These are phyloP conservation scores for Lepas anatifera DNA, from an alignment of 2,888 invertebrate species.

Conservation along the genomic window DNA sequence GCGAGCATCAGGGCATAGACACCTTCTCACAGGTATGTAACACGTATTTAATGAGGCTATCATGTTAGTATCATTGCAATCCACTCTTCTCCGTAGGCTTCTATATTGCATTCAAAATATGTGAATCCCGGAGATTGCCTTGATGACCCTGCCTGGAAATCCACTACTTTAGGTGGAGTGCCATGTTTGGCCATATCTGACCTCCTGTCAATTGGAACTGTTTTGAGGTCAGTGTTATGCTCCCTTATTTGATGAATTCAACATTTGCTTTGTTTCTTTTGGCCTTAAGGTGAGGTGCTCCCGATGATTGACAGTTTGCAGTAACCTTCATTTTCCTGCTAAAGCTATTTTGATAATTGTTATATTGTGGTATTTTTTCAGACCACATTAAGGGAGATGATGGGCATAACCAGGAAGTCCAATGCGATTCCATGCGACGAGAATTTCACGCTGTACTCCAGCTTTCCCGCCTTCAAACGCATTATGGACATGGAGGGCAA, in stretches of 20 bases:
- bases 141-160: too few species aligned
- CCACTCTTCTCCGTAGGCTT: too few species aligned
- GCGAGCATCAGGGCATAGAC: neutral
- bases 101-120: too few species aligned
- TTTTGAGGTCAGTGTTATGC: neutral
- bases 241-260: neutral
- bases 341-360: neutral
- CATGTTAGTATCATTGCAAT: neutral
- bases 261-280: neutral
- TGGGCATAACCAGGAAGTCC: conserved; percentile 13
- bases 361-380: neutral
- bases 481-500: conserved; percentile 11
- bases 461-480: conserved; percentile 15
- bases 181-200: neutral
- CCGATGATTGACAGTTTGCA: neutral
- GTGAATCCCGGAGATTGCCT: too few species aligned
- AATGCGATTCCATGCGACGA: conserved; percentile 16
- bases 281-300: neutral
- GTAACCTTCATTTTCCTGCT: neutral
- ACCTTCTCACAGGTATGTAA: conserved; percentile 13
- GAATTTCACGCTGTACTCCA: conserved; percentile 15
- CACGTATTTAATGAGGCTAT: neutral
- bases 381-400: conserved; percentile 12
- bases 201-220: neutral
- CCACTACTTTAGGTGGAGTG: neutral